Conservation (phyloP, 2,797 vertebrate species). For the Eurystomus glaucurus region DNA sequence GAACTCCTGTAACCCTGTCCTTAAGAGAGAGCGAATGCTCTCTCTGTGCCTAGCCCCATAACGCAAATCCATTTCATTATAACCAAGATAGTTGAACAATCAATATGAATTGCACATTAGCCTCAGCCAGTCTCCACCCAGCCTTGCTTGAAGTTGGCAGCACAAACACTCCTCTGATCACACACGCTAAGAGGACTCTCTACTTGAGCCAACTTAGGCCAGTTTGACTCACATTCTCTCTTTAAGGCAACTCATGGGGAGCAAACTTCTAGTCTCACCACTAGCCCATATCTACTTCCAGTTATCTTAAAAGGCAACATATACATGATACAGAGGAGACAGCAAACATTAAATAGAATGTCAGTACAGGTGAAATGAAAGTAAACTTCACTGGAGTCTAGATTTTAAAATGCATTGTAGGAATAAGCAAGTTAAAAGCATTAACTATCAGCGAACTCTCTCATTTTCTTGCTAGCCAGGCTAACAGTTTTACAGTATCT, state of each 20-base stretch:
- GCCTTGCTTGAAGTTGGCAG: neutral
- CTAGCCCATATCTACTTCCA: neutral
- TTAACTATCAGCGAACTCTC: neutral
- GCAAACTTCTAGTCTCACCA: neutral
- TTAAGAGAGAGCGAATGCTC: neutral
- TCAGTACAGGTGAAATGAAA: neutral
- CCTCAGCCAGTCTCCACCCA: neutral
- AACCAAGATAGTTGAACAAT: neutral
- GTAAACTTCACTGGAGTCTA: neutral
- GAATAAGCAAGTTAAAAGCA: neutral
- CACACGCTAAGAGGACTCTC: neutral
- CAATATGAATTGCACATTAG: neutral
- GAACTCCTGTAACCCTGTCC: neutral
- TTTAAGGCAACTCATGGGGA: neutral
- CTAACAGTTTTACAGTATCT: neutral
- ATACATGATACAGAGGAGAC: neutral
- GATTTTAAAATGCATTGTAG: conserved; percentile 12
- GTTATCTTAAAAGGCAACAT: neutral
- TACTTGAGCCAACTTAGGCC: neutral
- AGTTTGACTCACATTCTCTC: neutral
- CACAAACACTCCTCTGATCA: neutral
- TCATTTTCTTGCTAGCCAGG: neutral
- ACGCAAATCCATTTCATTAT: neutral
- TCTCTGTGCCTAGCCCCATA: neutral
- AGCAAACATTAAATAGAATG: neutral